Conservation (phyloP, 1,140 invertebrate genomes). For the Eumeta japonica region DNA sequence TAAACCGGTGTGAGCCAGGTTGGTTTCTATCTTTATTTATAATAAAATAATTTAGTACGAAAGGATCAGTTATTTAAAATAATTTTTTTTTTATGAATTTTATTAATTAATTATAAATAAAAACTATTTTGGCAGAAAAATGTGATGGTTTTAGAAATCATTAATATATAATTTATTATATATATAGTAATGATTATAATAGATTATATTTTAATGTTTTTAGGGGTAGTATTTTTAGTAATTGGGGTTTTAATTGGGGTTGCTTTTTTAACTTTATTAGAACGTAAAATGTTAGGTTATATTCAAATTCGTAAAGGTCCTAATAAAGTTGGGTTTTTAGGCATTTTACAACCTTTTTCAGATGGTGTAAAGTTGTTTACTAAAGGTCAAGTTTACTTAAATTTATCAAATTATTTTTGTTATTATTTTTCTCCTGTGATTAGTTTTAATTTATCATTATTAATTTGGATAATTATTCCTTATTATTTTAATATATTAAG, state of each 20-base stretch:
- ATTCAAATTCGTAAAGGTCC: constrained; percentile 71
- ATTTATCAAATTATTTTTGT: constrained; percentile 51
- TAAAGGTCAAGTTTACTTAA: constrained; percentile 58
- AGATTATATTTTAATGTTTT: constrained; percentile 45
- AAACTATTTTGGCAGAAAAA: constrained; percentile 63
- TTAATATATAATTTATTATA: constrained; percentile 51
- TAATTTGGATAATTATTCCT: constrained; percentile 56
- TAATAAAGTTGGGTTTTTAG: constrained; percentile 64
- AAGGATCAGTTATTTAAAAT: constrained; percentile 58
- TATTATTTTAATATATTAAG: constrained; percentile 42
- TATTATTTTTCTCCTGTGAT: constrained; percentile 62
- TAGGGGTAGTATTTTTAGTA: constrained; percentile 52
- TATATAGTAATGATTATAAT: constrained; percentile 51
- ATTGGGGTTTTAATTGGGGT: constrained; percentile 60
- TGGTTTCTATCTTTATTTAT: constrained; percentile 64
- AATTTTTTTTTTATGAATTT: constrained; percentile 28
- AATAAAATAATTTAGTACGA: constrained; percentile 64
- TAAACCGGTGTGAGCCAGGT: constrained; percentile 67
- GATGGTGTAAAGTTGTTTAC: constrained; percentile 69
- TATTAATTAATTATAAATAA: constrained; percentile 28
- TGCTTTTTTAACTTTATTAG: constrained; percentile 68
- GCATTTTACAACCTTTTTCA: constrained; percentile 64
- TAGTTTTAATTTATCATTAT: constrained; percentile 57
- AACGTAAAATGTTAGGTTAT: constrained; percentile 67
- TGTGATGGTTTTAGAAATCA: constrained; percentile 66